Evolutionary conservation across 2,113 vertebrate genomes (phyloP), one percentile per base, ranked within the genome.

Genomic region (Bufo gargarizans): DNA sequence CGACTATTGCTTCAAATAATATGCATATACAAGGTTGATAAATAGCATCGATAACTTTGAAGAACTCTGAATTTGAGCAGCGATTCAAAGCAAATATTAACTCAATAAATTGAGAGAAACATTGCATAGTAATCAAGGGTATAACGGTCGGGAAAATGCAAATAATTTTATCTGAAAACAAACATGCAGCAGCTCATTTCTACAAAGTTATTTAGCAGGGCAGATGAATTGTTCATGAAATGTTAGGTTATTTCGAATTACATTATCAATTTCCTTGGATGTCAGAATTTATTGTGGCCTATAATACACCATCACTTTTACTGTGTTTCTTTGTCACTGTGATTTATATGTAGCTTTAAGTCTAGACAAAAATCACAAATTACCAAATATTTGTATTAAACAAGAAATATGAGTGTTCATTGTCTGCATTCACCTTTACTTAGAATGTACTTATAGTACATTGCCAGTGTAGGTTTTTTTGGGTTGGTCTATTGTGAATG

Each of bases 81-180:
- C 78, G 59, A 43, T 61, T 81, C 78, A 81, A 43, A 61, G 55
- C 78, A 81, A 81, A 81, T 81, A 81, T 81, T 81, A 81, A 58
- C 78, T 81, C 56, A 81, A 81, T 81, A 81, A 81, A 81, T 81
- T 81, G 78, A 81, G 78, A 8, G 56, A 61, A 61, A 81, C 56
- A 3, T 33, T 61, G 78, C 78, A 81, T 81, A 59, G 78, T 81
- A 61, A 81, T 81, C 56, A 81, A 59, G 55, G 22, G 56, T 16
- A 81, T 59, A 81, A 59, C 55, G 10, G 58, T 81, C 45, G 12
- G 77, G 55, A 33, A 80, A 56, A 80, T 17, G 77, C 77, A 58
- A 58, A 81, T 59, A 81, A 45, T 81, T 43, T 81, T 81, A 81
- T 81, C 78, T 81, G 10, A 81, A 61, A 81, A 81, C 78, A 81